phyloP scores from a whole-genome alignment of 2,797 vertebrate species.

The Falco novaeseelandiae region DNA sequence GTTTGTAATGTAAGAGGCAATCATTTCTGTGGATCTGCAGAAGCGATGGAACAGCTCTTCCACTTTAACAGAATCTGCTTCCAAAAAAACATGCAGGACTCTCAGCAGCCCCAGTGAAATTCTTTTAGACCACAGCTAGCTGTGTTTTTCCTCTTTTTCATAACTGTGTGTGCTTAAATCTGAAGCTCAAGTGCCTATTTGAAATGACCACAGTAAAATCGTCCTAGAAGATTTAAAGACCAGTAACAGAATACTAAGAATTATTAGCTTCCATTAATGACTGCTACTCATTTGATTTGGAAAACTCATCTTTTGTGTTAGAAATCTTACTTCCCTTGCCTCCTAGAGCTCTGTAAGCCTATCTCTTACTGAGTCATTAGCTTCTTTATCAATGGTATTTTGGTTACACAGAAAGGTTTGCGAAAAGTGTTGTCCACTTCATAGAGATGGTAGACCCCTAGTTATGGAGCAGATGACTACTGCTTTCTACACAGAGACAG shows the following conservation, averaged over 20 bases:
- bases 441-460: background rate
- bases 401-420: background rate
- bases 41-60: background rate
- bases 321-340: background rate
- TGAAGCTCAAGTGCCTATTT: background rate
- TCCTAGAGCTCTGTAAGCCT: background rate
- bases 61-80: background rate
- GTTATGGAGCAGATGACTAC: background rate
- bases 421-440: background rate
- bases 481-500: background rate
- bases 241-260: background rate
- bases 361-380: background rate
- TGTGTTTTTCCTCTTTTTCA: background rate
- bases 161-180: background rate
- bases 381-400: background rate
- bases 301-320: background rate
- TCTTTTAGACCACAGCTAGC: background rate
- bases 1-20: background rate
- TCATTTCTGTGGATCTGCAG: background rate
- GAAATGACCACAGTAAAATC: background rate
- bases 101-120: background rate
- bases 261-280: background rate
- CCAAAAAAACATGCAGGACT: rapidly evolving
- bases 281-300: background rate
- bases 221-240: background rate